These are phyloP conservation scores for Emesis castigata DNA, from an alignment of 2,888 invertebrate genomes.

Conservation along the genomic window DNA sequence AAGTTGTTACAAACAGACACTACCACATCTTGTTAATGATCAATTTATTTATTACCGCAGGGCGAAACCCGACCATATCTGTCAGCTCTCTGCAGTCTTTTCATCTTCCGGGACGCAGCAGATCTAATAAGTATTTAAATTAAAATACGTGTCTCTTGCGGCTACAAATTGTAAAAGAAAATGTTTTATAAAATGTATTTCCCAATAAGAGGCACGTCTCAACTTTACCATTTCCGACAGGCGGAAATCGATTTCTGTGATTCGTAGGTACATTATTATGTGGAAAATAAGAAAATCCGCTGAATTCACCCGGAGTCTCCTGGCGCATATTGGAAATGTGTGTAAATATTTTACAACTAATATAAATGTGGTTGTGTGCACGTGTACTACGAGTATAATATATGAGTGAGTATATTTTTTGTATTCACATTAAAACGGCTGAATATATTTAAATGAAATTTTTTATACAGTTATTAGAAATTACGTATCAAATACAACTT, in stretches of 20 bases:
- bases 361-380: background rate
- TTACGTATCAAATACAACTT: too few relatives aligned
- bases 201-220: slow-evolving; percentile 34
- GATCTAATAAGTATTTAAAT: slow-evolving; percentile 9
- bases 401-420: too few relatives aligned
- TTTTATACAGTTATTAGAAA: too few relatives aligned
- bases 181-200: slow-evolving; percentile 19
- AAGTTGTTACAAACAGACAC: too few relatives aligned
- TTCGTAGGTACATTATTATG: slow-evolving; percentile 63
- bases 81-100: background rate
- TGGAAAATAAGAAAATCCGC: slow-evolving; percentile 58
- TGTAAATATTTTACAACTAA: background rate
- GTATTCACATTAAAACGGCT: too few relatives aligned
- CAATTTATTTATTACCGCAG: background rate
- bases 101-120: background rate
- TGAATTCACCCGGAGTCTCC: slow-evolving; percentile 27
- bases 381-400: too few relatives aligned
- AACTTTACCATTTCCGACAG: slow-evolving; percentile 50
- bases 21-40: background rate
- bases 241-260: slow-evolving; percentile 65
- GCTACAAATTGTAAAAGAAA: slow-evolving; percentile 4
- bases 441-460: too few relatives aligned
- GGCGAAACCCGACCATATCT: background rate
- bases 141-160: slow-evolving; percentile 1
- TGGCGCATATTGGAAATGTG: background rate